A percentile compares a stretch with the other conserved stretches of the same genome.
These are phyloP conservation scores for Ips nitidus DNA, from an alignment of 1,140 invertebrate genomes.

Conservation along the genomic window DNA sequence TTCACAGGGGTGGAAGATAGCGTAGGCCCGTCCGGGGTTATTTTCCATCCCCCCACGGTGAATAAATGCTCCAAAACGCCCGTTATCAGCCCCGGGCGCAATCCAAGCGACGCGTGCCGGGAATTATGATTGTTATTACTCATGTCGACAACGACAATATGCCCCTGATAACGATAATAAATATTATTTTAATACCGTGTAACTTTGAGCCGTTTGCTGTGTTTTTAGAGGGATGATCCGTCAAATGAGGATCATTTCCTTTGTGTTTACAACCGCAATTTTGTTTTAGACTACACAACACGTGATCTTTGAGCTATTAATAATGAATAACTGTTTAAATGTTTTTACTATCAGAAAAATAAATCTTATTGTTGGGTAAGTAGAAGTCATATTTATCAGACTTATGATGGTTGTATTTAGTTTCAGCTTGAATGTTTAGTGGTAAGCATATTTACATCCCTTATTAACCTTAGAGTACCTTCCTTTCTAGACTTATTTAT, in stretches of 20 bases:
- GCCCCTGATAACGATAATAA: constrained; percentile 42
- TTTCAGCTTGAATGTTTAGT: too few relatives aligned
- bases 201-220: constrained; percentile 17
- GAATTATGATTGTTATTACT: constrained; percentile 45
- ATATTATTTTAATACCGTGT: constrained; percentile 41
- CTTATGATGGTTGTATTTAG: too few relatives aligned
- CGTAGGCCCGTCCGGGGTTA: constrained; percentile 16
- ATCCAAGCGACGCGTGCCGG: constrained; percentile 37
- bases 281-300: too few relatives aligned
- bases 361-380: too few relatives aligned
- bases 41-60: constrained; percentile 20
- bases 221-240: constrained; percentile 27
- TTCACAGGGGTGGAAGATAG: constrained; percentile 39
- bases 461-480: too few relatives aligned
- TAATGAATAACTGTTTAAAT: too few relatives aligned
- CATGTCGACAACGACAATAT: constrained; percentile 43
- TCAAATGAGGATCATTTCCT: constrained; percentile 23
- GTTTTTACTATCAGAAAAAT: too few relatives aligned
- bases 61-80: constrained; percentile 18
- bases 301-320: too few relatives aligned
- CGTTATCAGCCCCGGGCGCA: constrained; percentile 36
- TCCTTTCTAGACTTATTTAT: too few relatives aligned
- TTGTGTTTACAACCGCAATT: too few relatives aligned
- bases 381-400: too few relatives aligned
- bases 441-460: too few relatives aligned